phyloP scores from a whole-genome alignment of 2,113 vertebrate genomes.

The Labeo rohita region DNA sequence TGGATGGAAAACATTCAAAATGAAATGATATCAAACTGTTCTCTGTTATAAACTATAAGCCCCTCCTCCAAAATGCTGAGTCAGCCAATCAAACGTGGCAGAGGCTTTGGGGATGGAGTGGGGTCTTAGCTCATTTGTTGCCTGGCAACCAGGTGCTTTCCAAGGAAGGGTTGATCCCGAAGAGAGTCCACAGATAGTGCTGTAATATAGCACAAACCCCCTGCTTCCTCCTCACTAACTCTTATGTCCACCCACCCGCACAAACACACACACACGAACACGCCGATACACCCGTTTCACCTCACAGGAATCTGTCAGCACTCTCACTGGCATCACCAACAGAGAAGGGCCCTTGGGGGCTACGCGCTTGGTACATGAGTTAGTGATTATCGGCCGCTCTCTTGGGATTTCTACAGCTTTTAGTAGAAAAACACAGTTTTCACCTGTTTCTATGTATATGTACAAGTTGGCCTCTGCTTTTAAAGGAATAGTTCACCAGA shows the following conservation, averaged over 20 bases:
- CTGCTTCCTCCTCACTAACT: constrained; percentile 27
- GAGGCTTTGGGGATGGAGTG: constrained; percentile 35
- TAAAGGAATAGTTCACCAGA: not conserved
- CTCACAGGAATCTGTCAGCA: constrained; percentile 31
- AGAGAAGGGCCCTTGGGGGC: constrained; percentile 5
- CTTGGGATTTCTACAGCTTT: constrained; percentile 33
- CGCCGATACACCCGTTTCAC: constrained; percentile 23
- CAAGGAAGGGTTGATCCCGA: constrained; percentile 71
- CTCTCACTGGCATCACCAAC: not conserved
- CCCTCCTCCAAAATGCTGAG: constrained; percentile 30
- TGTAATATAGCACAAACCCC: constrained; percentile 58
- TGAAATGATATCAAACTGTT: not conserved
- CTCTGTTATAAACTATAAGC: not conserved
- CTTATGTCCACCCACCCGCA: constrained; percentile 16
- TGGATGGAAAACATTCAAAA: not conserved
- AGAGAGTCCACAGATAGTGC: constrained; percentile 71
- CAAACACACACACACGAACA: constrained; percentile 3
- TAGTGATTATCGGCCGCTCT: not conserved
- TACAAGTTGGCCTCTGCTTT: not conserved
- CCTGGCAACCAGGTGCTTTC: constrained; percentile 79
- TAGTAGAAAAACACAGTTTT: not conserved
- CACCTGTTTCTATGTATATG: not conserved
- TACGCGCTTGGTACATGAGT: not conserved
- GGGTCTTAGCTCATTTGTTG: constrained; percentile 70
- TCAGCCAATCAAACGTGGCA: constrained; percentile 45